Evolutionary conservation across 2,113 vertebrate species (phyloP), one percentile per base, ranked within the genome.

Genomic region (Mastomys coucha): DNA sequence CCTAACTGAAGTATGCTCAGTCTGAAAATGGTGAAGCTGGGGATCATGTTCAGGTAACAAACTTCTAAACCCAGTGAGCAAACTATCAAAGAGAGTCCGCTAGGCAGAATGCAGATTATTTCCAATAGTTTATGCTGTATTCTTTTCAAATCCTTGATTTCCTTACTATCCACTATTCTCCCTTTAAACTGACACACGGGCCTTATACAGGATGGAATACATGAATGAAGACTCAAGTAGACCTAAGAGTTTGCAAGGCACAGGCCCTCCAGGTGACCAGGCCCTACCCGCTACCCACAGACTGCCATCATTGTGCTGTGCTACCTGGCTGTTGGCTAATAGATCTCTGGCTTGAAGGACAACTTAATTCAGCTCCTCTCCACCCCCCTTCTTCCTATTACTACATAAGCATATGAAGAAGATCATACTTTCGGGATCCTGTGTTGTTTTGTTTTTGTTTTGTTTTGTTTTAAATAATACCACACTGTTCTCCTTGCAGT

Each of bases 61-160:
- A 39, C 20, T 60, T 58, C 24, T 58, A 82, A 58, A 20, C 5
- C 24, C 36, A 42, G n/a, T 84, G 56, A 84, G 58, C n/a, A 84
- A 63, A 26, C 7, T 7, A 92, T 72, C 39, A 94, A 53, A 92
- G 20, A 86, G 17, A 42, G 82, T 19, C 20, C 19, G 33, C 24
- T 72, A 28, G 33, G 60, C 31, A 95, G 16, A 56, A 60, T 39
- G 12, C 8, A 14, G 36, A n/a, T 60, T 92, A 89, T n/a, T 96
- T 60, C 89, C 75, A 92, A 69, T 11, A 19, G 60, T 91, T 42
- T 58, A 24, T 31, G 76, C 26, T 20, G 17, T 33, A 89, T 91
- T 94, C 87, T 72, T 80, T 95, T 70, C 39, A 13, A 92, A 82
- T 89, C 45, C 42, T 91, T 81, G 91, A 89, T 0, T 86, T 89